Percentiles rank a stretch among this genome's conserved stretches.
Conservation (phyloP, 1,140 invertebrate genomes). For the Atta colombica region DNA sequence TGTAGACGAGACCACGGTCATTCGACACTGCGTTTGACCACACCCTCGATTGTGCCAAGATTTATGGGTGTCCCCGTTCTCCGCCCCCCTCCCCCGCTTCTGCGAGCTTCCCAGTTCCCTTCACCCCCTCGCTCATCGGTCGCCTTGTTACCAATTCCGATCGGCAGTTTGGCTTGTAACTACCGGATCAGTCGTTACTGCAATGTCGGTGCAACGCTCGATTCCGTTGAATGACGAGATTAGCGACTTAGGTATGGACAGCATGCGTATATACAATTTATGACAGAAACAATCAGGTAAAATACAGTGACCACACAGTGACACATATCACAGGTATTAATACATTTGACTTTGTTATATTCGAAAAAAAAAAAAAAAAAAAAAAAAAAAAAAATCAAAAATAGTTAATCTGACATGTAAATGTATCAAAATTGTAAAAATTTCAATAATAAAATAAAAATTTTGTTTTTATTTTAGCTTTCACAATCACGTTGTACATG, state of each 20-base stretch:
- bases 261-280: conserved; percentile 23
- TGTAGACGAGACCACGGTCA: conserved; percentile 82
- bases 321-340: background rate
- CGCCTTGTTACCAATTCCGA: conserved; percentile 83
- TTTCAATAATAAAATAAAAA: background rate
- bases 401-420: background rate
- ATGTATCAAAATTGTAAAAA: background rate
- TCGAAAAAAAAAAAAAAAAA: background rate
- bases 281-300: background rate
- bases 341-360: background rate
- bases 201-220: conserved; percentile 53
- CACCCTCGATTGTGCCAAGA: conserved; percentile 84
- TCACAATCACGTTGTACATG: background rate
- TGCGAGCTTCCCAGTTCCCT: conserved; percentile 47
- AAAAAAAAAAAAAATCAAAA: background rate
- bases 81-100: conserved; percentile 56
- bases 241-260: conserved; percentile 33
- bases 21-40: conserved; percentile 84
- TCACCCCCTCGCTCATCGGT: conserved; percentile 58
- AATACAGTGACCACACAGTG: background rate
- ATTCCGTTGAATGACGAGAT: conserved; percentile 13
- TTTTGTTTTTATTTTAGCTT: background rate
- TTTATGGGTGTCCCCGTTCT: conserved; percentile 77
- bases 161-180: conserved; percentile 82
- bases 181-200: conserved; percentile 72